Percentiles rank a stretch among this genome's conserved stretches.
Evolutionary conservation across 2,888 invertebrate genomes (phyloP).

Genomic region (Cantharis rufa): DNA sequence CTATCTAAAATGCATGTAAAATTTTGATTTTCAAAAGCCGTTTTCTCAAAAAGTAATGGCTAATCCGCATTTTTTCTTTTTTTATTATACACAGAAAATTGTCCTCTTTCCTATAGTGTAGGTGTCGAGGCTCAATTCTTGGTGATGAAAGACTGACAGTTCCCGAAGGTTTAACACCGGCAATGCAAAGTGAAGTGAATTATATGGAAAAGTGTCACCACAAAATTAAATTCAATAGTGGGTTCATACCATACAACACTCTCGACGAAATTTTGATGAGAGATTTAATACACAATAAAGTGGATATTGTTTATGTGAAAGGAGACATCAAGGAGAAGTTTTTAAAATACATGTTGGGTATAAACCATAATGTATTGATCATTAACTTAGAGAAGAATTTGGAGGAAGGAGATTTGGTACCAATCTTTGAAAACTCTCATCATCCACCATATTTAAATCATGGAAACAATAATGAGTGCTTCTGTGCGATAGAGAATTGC

Average conservation of each 20-base stretch:
- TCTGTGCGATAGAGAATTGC: too few relatives aligned
- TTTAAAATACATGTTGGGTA: constrained; percentile 1
- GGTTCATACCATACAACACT: not conserved
- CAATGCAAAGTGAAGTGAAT: not conserved
- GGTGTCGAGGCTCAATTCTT: too few relatives aligned
- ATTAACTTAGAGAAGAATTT: not conserved
- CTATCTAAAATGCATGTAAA: too few relatives aligned
- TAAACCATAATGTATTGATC: not conserved
- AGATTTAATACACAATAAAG: not conserved
- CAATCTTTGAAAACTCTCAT: not conserved
- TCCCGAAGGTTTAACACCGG: not conserved
- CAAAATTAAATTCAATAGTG: not conserved
- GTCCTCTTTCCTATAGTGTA: too few relatives aligned
- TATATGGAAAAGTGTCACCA: not conserved
- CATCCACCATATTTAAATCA: not conserved
- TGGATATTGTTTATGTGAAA: not conserved
- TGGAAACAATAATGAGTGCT: not conserved
- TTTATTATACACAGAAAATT: too few relatives aligned
- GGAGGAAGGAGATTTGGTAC: not conserved
- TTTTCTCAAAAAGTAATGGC: too few relatives aligned
- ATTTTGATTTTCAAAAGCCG: too few relatives aligned
- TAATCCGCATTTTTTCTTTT: too few relatives aligned
- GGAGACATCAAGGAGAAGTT: constrained; percentile 11
- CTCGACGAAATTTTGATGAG: not conserved
- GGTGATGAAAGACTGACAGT: too few relatives aligned